Base-by-base conservation (phyloP, 2,113 vertebrate species). In the Corapipo altera region DNA sequence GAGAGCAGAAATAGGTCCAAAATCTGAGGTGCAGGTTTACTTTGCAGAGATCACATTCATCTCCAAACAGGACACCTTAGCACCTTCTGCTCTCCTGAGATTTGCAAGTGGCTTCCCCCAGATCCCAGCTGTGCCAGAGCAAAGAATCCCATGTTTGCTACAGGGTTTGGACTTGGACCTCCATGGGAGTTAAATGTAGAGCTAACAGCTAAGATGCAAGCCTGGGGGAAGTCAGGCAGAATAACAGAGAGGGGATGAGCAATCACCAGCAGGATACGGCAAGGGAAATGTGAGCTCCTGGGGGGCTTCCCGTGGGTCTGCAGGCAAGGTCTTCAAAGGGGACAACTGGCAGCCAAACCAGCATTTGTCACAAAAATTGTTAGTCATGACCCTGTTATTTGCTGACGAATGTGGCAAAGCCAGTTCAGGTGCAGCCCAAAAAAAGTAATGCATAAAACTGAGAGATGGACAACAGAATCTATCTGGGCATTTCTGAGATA, bases 141-240 rank as follows among this genome's bases (percentile, higher is more conserved):
- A 3, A 49, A 54, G 37, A 39, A 4, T 61, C 19, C 55, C 26
- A 35, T 6, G 18, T 26, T 43, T 83, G 32, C 55, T 62, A 43
- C 1, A 0, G 19, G 16, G n/a, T 59, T 74, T 66, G 62, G 39
- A 54, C 37, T 37, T 46, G 30, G 44, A 62, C n/a, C 22, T 39
- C 16, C 16, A 52, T 2, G 1, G 35, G 30, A 65, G 21, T 5
- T 66, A 27, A 43, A 39, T 1, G 0, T 27, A 14, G 39, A 39
- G 19, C 41, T 33, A 55, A 66, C 20, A 66, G 27, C 30, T 58
- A 30, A 81, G 71, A 59, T 21, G 15, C 1, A 1, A 77, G 52
- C 20, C 41, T 77, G 23, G 8, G 19, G 15, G 5, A 66, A 49
- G 30, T 37, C 51, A 74, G n/a, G 30, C n/a, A 74, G 30, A 70